A percentile compares a stretch with the other conserved stretches of the same genome.
These are phyloP conservation scores for Vidua macroura DNA, from an alignment of 2,113 vertebrate genomes.

Conservation along the genomic window DNA sequence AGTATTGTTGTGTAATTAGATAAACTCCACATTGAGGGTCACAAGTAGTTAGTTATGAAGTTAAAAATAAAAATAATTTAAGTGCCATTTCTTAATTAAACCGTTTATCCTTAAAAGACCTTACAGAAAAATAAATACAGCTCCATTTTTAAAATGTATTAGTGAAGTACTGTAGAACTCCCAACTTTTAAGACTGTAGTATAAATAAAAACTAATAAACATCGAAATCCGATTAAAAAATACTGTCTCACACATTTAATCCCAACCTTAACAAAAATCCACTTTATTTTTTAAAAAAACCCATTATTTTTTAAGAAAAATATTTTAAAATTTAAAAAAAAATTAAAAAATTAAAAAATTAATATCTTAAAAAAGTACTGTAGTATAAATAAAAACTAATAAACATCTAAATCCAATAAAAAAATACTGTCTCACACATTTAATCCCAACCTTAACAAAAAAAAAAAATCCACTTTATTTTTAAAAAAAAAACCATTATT, in stretches of 20 bases:
- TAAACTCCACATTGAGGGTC: not conserved
- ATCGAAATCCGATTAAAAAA: not conserved
- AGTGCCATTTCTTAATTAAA: not conserved
- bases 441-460: too few species aligned
- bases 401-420: too few species aligned
- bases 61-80: not conserved
- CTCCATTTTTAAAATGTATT: not conserved
- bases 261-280: not conserved
- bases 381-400: too few species aligned
- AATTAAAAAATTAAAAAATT: too few species aligned
- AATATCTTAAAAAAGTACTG: too few species aligned
- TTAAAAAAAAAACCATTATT: too few species aligned
- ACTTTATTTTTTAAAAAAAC: too few species aligned
- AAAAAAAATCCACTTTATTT: too few species aligned
- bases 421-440: too few species aligned
- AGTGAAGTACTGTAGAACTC: not conserved
- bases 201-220: not conserved
- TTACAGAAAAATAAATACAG: not conserved
- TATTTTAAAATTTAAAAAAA: too few species aligned
- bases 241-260: not conserved
- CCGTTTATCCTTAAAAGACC: not conserved
- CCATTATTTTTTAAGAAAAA: too few species aligned
- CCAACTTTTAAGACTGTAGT: not conserved
- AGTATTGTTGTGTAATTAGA: not conserved
- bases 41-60: not conserved